A percentile compares a stretch with the other conserved stretches of the same genome.
These are phyloP conservation scores for Myopa tessellatipennis DNA, from an alignment of 2,888 invertebrate genomes.

Conservation along the genomic window DNA sequence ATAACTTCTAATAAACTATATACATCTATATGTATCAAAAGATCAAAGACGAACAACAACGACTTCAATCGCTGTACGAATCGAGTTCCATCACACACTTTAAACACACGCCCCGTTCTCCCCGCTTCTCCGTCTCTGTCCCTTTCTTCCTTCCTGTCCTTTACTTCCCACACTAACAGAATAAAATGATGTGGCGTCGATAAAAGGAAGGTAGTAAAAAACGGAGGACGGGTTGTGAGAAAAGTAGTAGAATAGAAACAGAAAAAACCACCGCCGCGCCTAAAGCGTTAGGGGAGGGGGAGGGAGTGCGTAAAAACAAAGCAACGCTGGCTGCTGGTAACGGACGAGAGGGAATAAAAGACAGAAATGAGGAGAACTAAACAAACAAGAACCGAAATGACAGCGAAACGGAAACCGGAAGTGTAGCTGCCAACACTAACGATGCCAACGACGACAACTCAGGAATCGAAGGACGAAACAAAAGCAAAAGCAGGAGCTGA, in stretches of 20 bases:
- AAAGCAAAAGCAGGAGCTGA: neutral
- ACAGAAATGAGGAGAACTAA: neutral
- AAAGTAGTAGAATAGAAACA: too few species aligned
- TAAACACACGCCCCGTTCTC: neutral
- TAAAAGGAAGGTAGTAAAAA: too few species aligned
- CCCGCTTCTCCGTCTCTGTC: neutral
- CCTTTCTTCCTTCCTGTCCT: neutral
- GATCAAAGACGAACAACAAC: neutral
- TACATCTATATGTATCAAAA: too few species aligned
- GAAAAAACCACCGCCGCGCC: too few species aligned
- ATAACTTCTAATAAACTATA: too few species aligned
- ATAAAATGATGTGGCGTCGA: too few species aligned
- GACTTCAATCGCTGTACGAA: neutral
- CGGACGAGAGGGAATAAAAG: neutral
- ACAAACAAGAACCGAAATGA: neutral
- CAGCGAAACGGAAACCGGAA: slow-evolving; percentile 53
- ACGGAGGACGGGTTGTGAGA: too few species aligned
- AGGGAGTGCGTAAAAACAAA: neutral
- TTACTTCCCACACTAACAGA: neutral
- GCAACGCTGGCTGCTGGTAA: too few species aligned
- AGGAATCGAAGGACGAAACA: neutral
- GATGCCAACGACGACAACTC: slow-evolving; percentile 36
- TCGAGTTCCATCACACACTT: neutral
- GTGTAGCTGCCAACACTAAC: slow-evolving; percentile 53
- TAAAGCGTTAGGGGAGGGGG: neutral